Conservation (phyloP, 2,888 invertebrate genomes). For the Andrena dorsata region DNA sequence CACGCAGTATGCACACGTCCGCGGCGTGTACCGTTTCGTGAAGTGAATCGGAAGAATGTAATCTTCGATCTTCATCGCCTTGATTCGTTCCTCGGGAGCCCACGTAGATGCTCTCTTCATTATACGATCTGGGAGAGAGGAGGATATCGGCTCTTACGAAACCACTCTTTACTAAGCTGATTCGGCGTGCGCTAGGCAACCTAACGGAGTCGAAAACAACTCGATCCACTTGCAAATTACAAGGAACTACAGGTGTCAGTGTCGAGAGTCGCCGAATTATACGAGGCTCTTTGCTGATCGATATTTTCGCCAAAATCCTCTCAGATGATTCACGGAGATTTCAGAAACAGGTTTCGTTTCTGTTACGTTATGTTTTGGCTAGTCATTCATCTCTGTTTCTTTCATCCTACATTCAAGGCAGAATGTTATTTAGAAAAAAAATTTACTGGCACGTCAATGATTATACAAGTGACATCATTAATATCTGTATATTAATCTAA, state of each 20-base stretch:
- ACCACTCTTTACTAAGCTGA: conserved; percentile 24
- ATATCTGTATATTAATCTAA: no score
- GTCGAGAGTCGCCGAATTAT: neutral
- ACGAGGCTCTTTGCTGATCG: neutral
- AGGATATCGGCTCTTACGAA: conserved; percentile 31
- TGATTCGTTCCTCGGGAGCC: conserved; percentile 28
- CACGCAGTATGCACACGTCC: conserved; percentile 25
- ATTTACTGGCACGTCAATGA: no score
- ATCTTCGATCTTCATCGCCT: conserved; percentile 45
- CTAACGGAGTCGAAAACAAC: neutral
- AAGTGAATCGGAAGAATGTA: conserved; percentile 52
- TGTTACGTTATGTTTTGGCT: neutral
- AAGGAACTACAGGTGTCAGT: neutral
- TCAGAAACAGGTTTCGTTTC: conserved; percentile 26
- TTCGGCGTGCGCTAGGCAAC: neutral
- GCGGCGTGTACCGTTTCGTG: conserved; percentile 47
- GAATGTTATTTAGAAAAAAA: no score
- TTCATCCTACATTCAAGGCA: conserved; percentile 7
- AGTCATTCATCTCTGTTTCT: neutral
- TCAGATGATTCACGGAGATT: conserved; percentile 15
- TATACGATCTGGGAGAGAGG: neutral
- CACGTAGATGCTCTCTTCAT: conserved; percentile 41
- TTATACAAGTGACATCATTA: no score
- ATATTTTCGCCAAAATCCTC: conserved; percentile 34
- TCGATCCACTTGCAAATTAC: neutral